Base-by-base conservation (phyloP, 1,140 invertebrate genomes). In the Bradynema listronoti region DNA sequence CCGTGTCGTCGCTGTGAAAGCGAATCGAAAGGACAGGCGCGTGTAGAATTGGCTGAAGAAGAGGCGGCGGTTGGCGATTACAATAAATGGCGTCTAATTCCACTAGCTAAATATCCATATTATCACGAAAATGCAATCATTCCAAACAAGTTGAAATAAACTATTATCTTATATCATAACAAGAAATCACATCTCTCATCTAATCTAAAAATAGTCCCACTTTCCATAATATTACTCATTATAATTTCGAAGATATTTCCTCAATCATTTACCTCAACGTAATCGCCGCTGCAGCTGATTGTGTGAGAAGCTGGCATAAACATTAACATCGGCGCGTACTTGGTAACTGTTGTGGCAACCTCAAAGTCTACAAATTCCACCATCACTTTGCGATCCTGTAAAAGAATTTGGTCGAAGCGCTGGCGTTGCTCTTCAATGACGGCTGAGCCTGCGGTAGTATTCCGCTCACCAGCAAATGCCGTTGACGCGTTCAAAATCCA, bases 401-500 rank as follows among this genome's bases (percentile, higher is more conserved):
- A n/a, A n/a, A n/a, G n/a, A n/a, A n/a, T n/a, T n/a, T n/a, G n/a
- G 14, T 19, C 36, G 36, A 39, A 19, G 14, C 36, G 14, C 19
- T 39, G 36, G 36, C 36, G 14, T 19, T 4, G n/a, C 33, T 19
- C 3, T 55, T 22, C 22, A 4, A 19, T 2, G 16, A 3, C 52
- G 16, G n/a, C 32, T 2, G 33, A 49, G 5, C 58, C 51, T 11
- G 54, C 46, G 16, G 53, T 61, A 9, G 56, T 56, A 4, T 27
- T n/a, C 19, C 39, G 29, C 11, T 19, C 41, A 33, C 19, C 27
- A 16, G 16, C 19, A 1, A 49, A 19, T 11, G 30, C 27, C 32
- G 59, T 47, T n/a, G 46, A 61, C 29, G 57, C 57, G 25, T 59
- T 62, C 30, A 82, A 77, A 5, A 71, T 67, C 79, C 80, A 82